Percentiles rank a stretch among this genome's conserved stretches.
Evolutionary conservation across 2,888 invertebrate genomes (phyloP).

Genomic region (Acleris cristana): DNA sequence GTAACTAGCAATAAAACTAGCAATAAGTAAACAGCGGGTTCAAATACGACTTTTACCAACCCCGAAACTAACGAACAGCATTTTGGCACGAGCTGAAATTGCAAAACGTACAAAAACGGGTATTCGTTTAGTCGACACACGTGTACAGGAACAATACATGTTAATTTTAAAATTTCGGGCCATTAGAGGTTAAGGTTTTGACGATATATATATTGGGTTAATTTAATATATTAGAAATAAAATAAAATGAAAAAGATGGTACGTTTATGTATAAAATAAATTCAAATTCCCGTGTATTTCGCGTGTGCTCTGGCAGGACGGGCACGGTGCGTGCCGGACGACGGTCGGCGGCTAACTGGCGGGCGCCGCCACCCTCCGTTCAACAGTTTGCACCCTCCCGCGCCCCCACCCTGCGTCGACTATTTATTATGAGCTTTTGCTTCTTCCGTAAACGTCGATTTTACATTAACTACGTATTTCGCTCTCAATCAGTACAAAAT

Average conservation of each 20-base stretch:
- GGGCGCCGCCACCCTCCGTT: conserved; percentile 76
- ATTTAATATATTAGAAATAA: neutral
- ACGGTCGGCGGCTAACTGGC: conserved; percentile 74
- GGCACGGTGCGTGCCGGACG: conserved; percentile 55
- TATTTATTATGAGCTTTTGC: conserved; percentile 36
- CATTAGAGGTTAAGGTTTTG: neutral
- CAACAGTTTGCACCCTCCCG: conserved; percentile 80
- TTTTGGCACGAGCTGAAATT: conserved; percentile 3
- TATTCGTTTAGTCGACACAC: neutral
- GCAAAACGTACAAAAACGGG: neutral
- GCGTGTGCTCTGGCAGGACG: conserved; percentile 43
- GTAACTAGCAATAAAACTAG: too few species aligned
- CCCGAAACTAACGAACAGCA: neutral
- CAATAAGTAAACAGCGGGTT: neutral
- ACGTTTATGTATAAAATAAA: conserved; percentile 4
- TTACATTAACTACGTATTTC: conserved; percentile 20
- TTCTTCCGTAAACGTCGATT: conserved; percentile 26
- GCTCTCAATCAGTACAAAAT: neutral
- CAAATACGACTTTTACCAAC: neutral
- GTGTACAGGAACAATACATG: neutral
- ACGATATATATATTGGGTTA: neutral
- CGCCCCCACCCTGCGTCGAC: conserved; percentile 51
- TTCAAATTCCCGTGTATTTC: conserved; percentile 18
- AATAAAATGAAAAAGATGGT: conserved; percentile 4
- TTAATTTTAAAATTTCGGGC: neutral